Percentiles rank a stretch among this genome's conserved stretches.
These are phyloP conservation scores for Hydrochoerus hydrochaeris DNA, from an alignment of 2,113 vertebrate genomes.

Conservation along the genomic window DNA sequence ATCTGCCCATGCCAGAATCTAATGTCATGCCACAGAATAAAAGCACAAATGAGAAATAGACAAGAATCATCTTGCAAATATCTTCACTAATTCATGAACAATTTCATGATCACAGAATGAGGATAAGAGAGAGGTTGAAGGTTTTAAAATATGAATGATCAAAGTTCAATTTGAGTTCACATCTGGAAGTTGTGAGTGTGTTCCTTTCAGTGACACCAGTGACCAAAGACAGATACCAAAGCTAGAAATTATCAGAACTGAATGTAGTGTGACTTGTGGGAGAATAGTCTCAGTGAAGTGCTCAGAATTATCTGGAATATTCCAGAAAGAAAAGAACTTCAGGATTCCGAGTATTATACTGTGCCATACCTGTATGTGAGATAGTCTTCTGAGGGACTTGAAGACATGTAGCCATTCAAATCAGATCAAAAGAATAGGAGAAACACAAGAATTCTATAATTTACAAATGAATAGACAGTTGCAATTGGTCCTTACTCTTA, in stretches of 20 bases:
- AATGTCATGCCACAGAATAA: not conserved
- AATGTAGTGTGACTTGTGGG: not conserved
- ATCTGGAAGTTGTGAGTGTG: not conserved
- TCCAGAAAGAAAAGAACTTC: not conserved
- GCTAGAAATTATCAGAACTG: not conserved
- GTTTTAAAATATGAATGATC: not conserved
- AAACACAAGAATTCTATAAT: not conserved
- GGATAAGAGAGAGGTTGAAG: not conserved
- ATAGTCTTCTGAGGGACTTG: not conserved
- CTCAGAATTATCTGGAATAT: not conserved
- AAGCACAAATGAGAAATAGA: not conserved
- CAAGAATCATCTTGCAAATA: not conserved
- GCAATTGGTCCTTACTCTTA: not conserved
- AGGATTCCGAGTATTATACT: not conserved
- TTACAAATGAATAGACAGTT: not conserved
- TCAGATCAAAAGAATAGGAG: not conserved
- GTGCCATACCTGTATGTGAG: not conserved
- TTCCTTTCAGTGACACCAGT: not conserved
- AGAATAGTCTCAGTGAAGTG: not conserved
- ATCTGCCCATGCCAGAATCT: not conserved
- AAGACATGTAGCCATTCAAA: not conserved
- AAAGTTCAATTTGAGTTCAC: not conserved
- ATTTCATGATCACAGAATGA: not conserved
- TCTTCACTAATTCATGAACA: not conserved
- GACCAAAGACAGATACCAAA: constrained; percentile 12